Base-by-base conservation (phyloP, 1,140 invertebrate genomes). In the Pararge aegeria region DNA sequence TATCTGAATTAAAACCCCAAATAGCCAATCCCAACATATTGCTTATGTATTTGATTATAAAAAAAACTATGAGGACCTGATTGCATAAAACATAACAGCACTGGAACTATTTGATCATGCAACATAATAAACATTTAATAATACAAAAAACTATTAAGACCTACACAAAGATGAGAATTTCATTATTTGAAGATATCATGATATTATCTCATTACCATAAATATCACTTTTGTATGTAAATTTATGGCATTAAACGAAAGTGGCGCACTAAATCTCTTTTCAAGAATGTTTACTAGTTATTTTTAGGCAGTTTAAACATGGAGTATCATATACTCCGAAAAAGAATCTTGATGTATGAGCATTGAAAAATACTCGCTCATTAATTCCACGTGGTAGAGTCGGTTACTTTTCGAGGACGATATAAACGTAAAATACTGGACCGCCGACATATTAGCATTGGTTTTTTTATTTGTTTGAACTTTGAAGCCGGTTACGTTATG, bases 331-430 rank as follows among this genome's bases (percentile, higher is more conserved):
- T 2, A 24, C 24, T 24, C 24, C 3, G 24, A 24, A 24, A 2
- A 24, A 7, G 24, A 24, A 24, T 4, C 3, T 24, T 7, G 24
- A 24, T 7, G 24, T 24, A 24, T 24, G 7, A n/a, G n/a, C 24
- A 7, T 24, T 24, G 24, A 24, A 24, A 24, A 24, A 24, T 24
- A 24, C 24, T 24, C 7, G 24, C 64, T 77, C 67, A 64, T 76
- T 75, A 75, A 61, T 51, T 53, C 66, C 70, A 73, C 64, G 69
- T 68, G 73, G 51, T 69, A 38, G 44, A 56, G 83, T 56, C 80
- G 79, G 83, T 86, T 86, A 84, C 73, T 73, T 83, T 79, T 87
- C 81, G 78, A 87, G 83, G 83, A 84, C 81, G 61, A 67, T 66
- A 56, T 42, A 44, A 58, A 58, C 37, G 34, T 52, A 34, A 58